These are phyloP conservation scores for Chrysolina haemoptera DNA, from an alignment of 2,888 invertebrate genomes.

Conservation along the genomic window DNA sequence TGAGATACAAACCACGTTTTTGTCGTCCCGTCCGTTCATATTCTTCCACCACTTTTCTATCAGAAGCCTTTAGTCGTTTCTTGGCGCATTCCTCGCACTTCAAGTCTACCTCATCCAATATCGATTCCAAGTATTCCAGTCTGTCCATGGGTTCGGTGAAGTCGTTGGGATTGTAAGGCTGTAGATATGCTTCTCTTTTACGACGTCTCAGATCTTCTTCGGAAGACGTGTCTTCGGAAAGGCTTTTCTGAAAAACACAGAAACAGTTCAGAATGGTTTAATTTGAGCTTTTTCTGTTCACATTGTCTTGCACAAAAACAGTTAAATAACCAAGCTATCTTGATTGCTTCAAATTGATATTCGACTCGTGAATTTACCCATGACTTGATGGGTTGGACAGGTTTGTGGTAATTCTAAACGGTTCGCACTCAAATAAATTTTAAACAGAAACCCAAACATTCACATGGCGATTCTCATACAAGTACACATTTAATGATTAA, in stretches of 20 bases:
- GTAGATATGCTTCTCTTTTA: not conserved
- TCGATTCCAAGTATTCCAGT: not conserved
- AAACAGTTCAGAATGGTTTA: not conserved
- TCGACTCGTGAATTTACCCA: too few species aligned
- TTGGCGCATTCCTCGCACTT: not conserved
- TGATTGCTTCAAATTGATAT: too few species aligned
- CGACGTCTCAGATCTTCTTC: not conserved
- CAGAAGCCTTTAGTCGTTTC: not conserved
- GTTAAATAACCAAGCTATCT: too few species aligned
- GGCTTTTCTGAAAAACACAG: not conserved
- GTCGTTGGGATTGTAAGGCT: constrained; percentile 2
- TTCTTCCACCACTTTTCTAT: not conserved
- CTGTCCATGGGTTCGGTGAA: not conserved
- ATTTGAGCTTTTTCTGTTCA: too few species aligned
- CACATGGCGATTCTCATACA: too few species aligned
- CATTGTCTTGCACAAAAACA: too few species aligned
- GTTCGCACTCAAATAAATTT: too few species aligned
- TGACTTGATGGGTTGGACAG: too few species aligned
- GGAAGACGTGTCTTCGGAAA: not conserved
- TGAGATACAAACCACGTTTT: not conserved
- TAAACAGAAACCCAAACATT: too few species aligned
- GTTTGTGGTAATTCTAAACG: too few species aligned
- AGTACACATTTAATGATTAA: too few species aligned
- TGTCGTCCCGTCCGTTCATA: not conserved
- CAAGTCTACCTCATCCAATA: not conserved